A percentile compares a stretch with the other conserved stretches of the same genome.
phyloP scores from a whole-genome alignment of 2,888 invertebrate species.

The Cataglyphis livida region DNA sequence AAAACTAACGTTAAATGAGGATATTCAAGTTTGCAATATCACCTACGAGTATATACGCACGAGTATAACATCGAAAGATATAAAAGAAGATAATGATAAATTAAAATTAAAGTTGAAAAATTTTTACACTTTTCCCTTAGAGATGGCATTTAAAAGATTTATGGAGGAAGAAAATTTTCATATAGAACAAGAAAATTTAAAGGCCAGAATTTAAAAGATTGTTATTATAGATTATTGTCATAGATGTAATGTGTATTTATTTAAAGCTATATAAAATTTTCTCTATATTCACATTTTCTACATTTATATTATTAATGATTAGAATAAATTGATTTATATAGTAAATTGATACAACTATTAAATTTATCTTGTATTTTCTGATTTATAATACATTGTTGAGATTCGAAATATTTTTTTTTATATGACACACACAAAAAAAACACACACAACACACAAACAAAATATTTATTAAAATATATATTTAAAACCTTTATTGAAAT shows the following conservation, averaged over 20 bases:
- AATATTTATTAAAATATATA: neutral
- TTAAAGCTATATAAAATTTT: neutral
- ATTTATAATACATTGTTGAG: neutral
- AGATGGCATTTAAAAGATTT: constrained; percentile 56
- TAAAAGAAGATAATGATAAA: neutral
- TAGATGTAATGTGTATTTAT: neutral
- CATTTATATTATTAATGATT: constrained; percentile 1
- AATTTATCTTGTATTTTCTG: neutral
- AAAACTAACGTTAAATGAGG: constrained; percentile 36
- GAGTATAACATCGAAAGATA: neutral
- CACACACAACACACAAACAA: too few relatives aligned
- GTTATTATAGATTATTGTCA: neutral
- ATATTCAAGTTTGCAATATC: constrained; percentile 44
- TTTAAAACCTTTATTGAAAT: neutral
- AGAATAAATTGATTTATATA: neutral
- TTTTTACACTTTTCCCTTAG: constrained; percentile 46
- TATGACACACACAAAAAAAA: too few relatives aligned
- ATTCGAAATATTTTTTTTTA: neutral
- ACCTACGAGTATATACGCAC: constrained; percentile 24
- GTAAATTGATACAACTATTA: neutral
- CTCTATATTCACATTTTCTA: neutral
- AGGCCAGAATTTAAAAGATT: neutral
- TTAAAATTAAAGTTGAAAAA: constrained; percentile 32
- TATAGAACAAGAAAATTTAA: neutral
- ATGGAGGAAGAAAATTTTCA: constrained; percentile 37